phyloP scores from a whole-genome alignment of 2,797 vertebrate genomes.

The Helostoma temminkii region DNA sequence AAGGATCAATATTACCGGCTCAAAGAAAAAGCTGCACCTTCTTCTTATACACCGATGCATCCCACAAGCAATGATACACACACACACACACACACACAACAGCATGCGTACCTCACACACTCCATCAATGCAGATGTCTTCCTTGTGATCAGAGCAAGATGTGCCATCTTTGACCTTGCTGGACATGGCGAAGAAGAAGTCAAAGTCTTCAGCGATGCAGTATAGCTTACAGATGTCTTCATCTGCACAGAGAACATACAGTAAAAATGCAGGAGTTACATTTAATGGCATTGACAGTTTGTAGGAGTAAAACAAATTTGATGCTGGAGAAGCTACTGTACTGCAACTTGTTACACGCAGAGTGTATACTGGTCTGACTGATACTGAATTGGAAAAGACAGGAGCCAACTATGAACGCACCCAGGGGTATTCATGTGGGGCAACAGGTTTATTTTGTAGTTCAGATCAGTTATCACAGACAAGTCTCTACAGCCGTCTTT shows the following conservation, averaged over 20 bases:
- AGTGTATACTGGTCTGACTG: slow-evolving; percentile 14
- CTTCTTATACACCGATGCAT: not conserved
- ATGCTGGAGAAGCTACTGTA: slow-evolving; percentile 10
- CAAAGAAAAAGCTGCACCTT: too few species aligned
- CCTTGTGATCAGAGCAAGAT: slow-evolving; percentile 87
- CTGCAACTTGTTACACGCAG: slow-evolving; percentile 13
- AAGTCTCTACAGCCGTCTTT: slow-evolving; percentile 66
- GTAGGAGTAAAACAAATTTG: not conserved
- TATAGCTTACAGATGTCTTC: slow-evolving; percentile 97
- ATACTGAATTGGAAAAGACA: slow-evolving; percentile 43
- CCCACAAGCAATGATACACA: not conserved
- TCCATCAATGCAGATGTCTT: slow-evolving; percentile 94
- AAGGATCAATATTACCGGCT: not conserved
- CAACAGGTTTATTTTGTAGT: slow-evolving; percentile 60
- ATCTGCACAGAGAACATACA: slow-evolving; percentile 80
- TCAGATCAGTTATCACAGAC: slow-evolving; percentile 70
- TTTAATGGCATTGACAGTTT: not conserved
- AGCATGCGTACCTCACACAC: slow-evolving; percentile 89
- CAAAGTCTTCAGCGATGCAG: slow-evolving; percentile 97
- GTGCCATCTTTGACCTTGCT: slow-evolving; percentile 97
- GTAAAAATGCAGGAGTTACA: not conserved
- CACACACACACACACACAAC: not conserved
- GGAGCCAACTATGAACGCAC: slow-evolving; percentile 47
- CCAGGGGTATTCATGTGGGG: slow-evolving; percentile 43
- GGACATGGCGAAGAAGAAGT: slow-evolving; percentile 99